phyloP scores from a whole-genome alignment of 2,113 vertebrate genomes.

The Leptodactylus fuscus region DNA sequence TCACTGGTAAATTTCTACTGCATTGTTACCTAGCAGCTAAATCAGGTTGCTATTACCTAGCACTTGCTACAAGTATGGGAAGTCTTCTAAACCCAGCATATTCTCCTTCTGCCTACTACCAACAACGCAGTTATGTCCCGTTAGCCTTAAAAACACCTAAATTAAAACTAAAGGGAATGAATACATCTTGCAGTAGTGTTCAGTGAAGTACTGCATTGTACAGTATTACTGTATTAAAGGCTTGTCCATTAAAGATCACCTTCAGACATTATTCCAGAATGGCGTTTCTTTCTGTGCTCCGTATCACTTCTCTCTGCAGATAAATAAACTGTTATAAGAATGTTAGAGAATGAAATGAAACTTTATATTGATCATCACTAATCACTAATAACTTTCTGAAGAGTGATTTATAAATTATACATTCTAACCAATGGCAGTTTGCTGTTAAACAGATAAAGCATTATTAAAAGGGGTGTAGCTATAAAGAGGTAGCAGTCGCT shows the following conservation, averaged over 20 bases:
- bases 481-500: too few species aligned
- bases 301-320: constrained; percentile 11
- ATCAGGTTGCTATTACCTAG: neutral
- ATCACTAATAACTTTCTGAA: too few species aligned
- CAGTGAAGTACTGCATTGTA: neutral
- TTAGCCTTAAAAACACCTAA: neutral
- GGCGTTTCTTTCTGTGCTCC: neutral
- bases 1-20: neutral
- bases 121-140: neutral
- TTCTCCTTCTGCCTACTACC: neutral
- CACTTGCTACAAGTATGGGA: neutral
- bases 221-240: neutral
- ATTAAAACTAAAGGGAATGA: neutral
- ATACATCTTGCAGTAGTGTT: neutral
- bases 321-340: constrained; percentile 50
- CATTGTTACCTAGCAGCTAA: neutral
- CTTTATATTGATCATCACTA: constrained; percentile 53
- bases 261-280: constrained; percentile 54
- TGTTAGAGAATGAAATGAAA: constrained; percentile 63
- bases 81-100: neutral
- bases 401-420: too few species aligned
- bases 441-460: too few species aligned
- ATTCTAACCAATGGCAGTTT: too few species aligned
- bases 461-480: too few species aligned
- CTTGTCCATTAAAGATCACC: constrained; percentile 60